Evolutionary conservation across 2,797 vertebrate genomes (phyloP).

Genomic region (Molossus molossus): DNA sequence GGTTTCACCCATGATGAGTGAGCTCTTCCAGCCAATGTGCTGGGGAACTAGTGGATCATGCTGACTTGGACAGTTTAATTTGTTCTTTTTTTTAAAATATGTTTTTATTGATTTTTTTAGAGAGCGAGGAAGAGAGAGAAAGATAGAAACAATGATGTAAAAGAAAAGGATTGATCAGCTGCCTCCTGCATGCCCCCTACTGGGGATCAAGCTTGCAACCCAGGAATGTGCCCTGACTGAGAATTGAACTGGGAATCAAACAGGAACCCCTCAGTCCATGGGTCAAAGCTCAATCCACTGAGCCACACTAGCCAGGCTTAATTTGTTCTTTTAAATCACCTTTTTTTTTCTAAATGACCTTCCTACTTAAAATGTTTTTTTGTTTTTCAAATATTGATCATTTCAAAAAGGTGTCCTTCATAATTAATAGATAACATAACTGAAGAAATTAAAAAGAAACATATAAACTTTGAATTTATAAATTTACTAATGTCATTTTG

Average conservation of each 20-base stretch:
- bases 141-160: no score
- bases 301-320: neutral
- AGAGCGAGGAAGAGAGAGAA: no score
- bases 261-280: no score
- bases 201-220: no score
- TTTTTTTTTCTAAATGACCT: neutral
- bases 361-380: neutral
- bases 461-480: neutral
- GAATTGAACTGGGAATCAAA: no score
- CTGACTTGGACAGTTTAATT: neutral
- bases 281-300: no score
- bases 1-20: neutral
- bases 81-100: no score
- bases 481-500: neutral
- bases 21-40: slow-evolving; percentile 43
- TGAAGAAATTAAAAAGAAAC: neutral
- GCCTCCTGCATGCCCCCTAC: no score
- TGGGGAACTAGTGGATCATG: slow-evolving; percentile 45
- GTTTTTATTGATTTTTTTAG: no score
- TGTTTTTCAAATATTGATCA: neutral
- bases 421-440: neutral
- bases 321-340: neutral
- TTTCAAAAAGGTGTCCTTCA: slow-evolving; percentile 1
- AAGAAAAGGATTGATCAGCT: no score
- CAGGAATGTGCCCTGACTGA: no score